phyloP scores from a whole-genome alignment of 1,140 invertebrate species.

The Holcopasites calliopsidis region DNA sequence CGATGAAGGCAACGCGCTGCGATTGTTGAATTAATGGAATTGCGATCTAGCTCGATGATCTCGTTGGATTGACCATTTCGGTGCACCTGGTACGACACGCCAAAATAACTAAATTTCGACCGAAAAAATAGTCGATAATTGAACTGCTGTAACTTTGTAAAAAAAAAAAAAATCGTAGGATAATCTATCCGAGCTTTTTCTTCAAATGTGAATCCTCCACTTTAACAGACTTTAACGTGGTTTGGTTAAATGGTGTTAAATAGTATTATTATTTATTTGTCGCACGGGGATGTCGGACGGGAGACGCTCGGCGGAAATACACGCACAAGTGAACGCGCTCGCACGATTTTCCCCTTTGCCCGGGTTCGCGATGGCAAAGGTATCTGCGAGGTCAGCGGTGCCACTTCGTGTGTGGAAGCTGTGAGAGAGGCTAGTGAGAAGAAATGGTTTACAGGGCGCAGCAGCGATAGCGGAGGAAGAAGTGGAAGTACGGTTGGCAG shows the following conservation, averaged over 20 bases:
- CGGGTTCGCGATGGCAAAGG: constrained; percentile 30
- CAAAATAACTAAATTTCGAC: no score
- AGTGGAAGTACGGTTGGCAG: background rate
- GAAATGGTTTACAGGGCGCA: constrained; percentile 34
- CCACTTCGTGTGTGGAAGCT: constrained; percentile 52
- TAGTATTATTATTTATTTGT: constrained; percentile 23
- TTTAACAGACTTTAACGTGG: no score
- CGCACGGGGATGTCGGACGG: background rate
- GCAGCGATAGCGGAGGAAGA: background rate
- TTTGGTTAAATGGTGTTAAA: constrained; percentile 30
- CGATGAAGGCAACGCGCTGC: background rate
- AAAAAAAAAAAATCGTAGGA: no score
- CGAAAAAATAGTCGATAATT: no score
- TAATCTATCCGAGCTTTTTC: no score
- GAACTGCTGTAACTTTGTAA: no score
- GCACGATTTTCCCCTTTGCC: constrained; percentile 29
- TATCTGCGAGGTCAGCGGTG: constrained; percentile 54
- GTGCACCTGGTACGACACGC: no score
- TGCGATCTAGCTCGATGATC: background rate
- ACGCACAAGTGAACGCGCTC: constrained; percentile 8
- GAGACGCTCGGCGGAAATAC: constrained; percentile 7
- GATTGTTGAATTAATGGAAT: background rate
- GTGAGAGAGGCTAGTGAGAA: constrained; percentile 51
- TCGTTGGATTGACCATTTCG: background rate
- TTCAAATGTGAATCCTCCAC: no score